Evolutionary conservation across 2,113 vertebrate species (phyloP), one percentile per base, ranked within the genome.

Genomic region (Sebastes fasciatus): DNA sequence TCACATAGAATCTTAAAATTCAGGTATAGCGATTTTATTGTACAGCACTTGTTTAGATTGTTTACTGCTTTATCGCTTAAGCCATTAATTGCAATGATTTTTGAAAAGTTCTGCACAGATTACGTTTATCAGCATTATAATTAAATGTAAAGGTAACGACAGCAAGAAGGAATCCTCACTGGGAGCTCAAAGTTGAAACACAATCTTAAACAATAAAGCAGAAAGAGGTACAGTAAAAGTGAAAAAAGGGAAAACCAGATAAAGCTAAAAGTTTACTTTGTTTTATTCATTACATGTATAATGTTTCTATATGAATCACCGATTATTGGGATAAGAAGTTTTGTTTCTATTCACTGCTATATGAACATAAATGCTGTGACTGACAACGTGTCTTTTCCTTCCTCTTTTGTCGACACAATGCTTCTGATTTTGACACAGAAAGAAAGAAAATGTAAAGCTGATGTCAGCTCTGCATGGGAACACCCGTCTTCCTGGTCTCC

Each of bases 401-500:
- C 26, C n/a, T 12, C 5, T 5, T 48, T 16, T 79, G 48, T 77
- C 13, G 4, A 57, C 23, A 54, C 10, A 52, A 17, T 13, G 43
- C 52, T 49, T 46, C 1, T 45, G 65, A 83, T 65, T 88, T 78
- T 71, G 67, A 81, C 71, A 88, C 16, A 72, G 4, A 82, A 84
- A 86, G 58, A 81, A 84, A 40, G 74, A 77, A 80, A 87, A 86
- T 67, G 76, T 80, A 64, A 87, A 88, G 86, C 79, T 82, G 89
- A 91, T 87, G 82, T 89, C 83, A 89, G 89, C 91, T 89, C 90
- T 86, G 84, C 92, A 91, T 74, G 91, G 95, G 92, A 96, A 94
- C 90, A 95, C 92, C 94, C 91, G 49, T 94, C 87, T 92, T 80
- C 83, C 85, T 89, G 82, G 92, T 94, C 79, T 93, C 92, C 80